Percentiles rank a stretch among this genome's conserved stretches.
These are phyloP conservation scores for Sinosuthora webbiana DNA, from an alignment of 2,113 vertebrate species.

Conservation along the genomic window DNA sequence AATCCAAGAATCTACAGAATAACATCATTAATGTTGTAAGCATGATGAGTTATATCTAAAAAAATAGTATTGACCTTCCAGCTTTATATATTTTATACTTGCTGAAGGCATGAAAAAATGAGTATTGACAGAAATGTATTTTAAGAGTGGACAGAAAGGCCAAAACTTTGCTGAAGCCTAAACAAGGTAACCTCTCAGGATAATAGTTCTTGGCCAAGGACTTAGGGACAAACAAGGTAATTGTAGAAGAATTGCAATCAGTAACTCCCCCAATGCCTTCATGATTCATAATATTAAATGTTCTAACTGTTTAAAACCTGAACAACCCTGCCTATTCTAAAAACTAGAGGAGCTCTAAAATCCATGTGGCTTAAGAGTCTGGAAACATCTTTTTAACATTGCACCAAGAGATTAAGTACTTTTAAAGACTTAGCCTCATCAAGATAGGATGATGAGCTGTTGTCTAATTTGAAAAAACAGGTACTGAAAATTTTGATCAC, in stretches of 20 bases:
- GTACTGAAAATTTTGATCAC: not conserved
- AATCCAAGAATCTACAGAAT: slow-evolving; percentile 40
- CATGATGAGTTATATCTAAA: slow-evolving; percentile 40
- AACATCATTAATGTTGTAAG: slow-evolving; percentile 52
- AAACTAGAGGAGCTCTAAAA: not conserved
- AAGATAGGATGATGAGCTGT: not conserved
- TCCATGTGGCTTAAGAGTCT: not conserved
- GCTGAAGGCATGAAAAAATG: slow-evolving; percentile 31
- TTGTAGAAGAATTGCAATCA: slow-evolving; percentile 33
- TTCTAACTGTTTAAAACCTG: not conserved
- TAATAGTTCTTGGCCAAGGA: slow-evolving; percentile 14
- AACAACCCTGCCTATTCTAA: not conserved
- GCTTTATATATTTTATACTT: not conserved
- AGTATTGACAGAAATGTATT: slow-evolving; percentile 32
- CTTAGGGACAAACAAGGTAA: not conserved
- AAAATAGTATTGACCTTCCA: slow-evolving; percentile 32
- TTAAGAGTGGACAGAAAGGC: slow-evolving; percentile 6
- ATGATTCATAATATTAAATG: slow-evolving; percentile 21
- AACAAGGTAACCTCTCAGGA: slow-evolving; percentile 12
- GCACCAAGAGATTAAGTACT: not conserved
- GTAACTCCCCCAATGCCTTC: slow-evolving; percentile 2
- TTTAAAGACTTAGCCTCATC: not conserved
- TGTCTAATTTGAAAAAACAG: not conserved
- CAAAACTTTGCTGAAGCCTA: slow-evolving; percentile 26
- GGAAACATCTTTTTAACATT: not conserved